Base-by-base conservation (phyloP, 1,140 invertebrate species). In the Drosophila albomicans region DNA sequence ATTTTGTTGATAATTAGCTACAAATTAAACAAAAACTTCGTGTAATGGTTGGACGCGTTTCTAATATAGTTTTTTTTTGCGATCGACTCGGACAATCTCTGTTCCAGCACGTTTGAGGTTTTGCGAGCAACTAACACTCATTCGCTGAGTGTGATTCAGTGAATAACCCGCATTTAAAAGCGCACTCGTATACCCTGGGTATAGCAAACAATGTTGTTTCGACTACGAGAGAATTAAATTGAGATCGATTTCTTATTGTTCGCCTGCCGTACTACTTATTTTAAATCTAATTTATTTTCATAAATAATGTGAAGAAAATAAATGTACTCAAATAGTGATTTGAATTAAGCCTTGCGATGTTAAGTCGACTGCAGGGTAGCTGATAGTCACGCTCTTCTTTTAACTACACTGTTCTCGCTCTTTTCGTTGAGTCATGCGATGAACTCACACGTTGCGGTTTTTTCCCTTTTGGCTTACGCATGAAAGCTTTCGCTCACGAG, bases 71-170 rank as follows among this genome's bases (percentile, higher is more conserved):
- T 73, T 74, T 49, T 56, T 56, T 41, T 46, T 11, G 35, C 30
- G 62, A 38, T 81, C 30, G 58, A 71, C 54, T 43, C 58, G 45
- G 41, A 38, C 30, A 70, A 38, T 81, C 59, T 71, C 35, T 5
- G 75, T 70, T 84, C 80, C 84, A 74, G 57, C 68, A 71, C 59
- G 61, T 80, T 28, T 52, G 59, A 78, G 52, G 77, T 70, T 54
- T 88, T n/a, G 63, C 67, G 65, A 69, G 51, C 77, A 76, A 87
- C 76, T 87, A 81, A 49, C 11, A 41, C 48, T 66, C 64, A 49
- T 66, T 63, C 73, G 79, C 13, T 71, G 16, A 25, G 20, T 52
- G 69, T 78, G 56, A 82, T 73, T 75, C 79, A 67, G 79, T 56
- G n/a, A 5, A 1, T 25, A 56, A 13, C 8, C 13, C 32, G 15